Evolutionary conservation across 1,140 invertebrate species (phyloP).

Genomic region (Homarus americanus): DNA sequence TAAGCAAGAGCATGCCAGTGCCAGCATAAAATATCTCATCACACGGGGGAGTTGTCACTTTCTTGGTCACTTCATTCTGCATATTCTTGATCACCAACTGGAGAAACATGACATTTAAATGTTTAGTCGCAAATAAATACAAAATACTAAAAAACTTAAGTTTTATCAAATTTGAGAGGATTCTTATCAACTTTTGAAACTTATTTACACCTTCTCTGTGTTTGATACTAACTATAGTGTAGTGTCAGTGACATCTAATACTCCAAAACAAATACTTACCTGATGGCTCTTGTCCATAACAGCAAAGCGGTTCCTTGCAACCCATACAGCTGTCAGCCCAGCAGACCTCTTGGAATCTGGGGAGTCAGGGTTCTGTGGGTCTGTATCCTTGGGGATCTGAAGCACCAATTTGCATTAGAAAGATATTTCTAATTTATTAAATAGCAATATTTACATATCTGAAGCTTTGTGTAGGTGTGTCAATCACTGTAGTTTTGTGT

Average conservation of each 20-base stretch:
- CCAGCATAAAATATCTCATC: constrained; percentile 99
- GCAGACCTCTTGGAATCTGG: constrained; percentile 90
- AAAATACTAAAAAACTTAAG: too few species aligned
- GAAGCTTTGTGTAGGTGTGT: too few species aligned
- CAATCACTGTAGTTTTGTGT: too few species aligned
- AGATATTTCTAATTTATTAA: too few species aligned
- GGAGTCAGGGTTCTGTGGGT: constrained; percentile 80
- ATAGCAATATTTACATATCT: too few species aligned
- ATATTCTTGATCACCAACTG: constrained; percentile 97
- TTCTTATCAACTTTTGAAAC: too few species aligned
- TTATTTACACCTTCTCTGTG: too few species aligned
- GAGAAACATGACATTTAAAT: constrained; percentile 32
- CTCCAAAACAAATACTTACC: too few species aligned
- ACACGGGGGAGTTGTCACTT: constrained; percentile 92
- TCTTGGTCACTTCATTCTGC: constrained; percentile 98
- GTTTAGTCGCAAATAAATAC: too few species aligned
- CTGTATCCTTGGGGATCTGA: constrained; percentile 86
- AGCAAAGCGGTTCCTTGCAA: constrained; percentile 98
- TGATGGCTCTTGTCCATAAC: constrained; percentile 95
- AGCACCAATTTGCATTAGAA: neutral
- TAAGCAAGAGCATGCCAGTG: constrained; percentile 95
- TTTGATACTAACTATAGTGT: too few species aligned
- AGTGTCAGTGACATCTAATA: too few species aligned
- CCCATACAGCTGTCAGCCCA: constrained; percentile 97
- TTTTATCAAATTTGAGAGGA: too few species aligned